A percentile compares a stretch with the other conserved stretches of the same genome.
These are phyloP conservation scores for Steinernema carpocapsae DNA, from an alignment of 2,888 invertebrate species.

Conservation along the genomic window DNA sequence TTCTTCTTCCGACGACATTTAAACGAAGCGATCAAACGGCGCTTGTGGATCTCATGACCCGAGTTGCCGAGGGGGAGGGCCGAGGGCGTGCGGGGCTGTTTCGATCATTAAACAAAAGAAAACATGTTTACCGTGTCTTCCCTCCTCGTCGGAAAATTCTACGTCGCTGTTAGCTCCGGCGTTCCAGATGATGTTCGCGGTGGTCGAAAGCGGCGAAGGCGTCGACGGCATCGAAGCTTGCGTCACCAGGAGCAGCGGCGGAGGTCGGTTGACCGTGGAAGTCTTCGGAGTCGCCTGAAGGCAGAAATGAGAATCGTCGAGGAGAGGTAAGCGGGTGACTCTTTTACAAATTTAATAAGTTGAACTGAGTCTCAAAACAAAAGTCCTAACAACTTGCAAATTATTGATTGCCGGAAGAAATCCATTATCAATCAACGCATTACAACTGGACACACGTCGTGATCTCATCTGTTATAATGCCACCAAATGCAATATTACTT, in stretches of 20 bases:
- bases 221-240: conserved; percentile 55
- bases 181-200: conserved; percentile 42
- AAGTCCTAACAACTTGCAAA: too few relatives aligned
- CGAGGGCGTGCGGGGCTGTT: not conserved
- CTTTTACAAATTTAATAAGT: too few relatives aligned
- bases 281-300: conserved; percentile 15
- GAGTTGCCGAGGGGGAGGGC: not conserved
- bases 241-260: conserved; percentile 57
- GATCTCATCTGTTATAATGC: too few relatives aligned
- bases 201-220: conserved; percentile 38
- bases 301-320: not conserved
- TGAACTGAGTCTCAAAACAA: too few relatives aligned
- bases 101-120: conserved; percentile 14
- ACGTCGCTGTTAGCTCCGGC: conserved; percentile 26
- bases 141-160: conserved; percentile 27
- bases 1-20: conserved; percentile 21
- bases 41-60: conserved; percentile 18
- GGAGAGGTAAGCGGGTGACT: too few relatives aligned
- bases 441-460: too few relatives aligned
- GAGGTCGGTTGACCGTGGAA: conserved; percentile 15
- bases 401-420: too few relatives aligned
- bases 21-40: not conserved
- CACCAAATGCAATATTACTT: too few relatives aligned
- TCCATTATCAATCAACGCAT: too few relatives aligned
- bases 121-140: conserved; percentile 32